Evolutionary conservation across 2,797 vertebrate genomes (phyloP).

Genomic region (Acrossocheilus fasciatus): DNA sequence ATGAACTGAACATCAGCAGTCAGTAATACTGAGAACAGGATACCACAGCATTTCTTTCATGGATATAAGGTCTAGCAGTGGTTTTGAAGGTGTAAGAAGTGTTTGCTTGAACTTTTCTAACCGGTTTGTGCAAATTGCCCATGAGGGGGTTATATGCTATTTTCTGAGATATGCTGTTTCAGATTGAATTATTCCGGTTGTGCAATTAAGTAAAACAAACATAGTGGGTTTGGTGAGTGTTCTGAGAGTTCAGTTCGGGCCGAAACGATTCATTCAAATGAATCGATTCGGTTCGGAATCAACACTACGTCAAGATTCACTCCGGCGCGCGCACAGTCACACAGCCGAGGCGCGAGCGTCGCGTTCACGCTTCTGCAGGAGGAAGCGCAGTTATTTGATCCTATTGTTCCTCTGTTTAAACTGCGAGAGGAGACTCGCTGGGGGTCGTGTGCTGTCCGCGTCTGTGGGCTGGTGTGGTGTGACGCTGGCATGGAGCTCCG

Average conservation of each 20-base stretch:
- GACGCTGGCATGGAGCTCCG: slow-evolving; percentile 68
- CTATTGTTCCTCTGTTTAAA: neutral
- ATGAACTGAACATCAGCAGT: no score
- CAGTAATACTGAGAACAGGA: no score
- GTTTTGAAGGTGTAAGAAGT: no score
- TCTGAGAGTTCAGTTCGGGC: neutral
- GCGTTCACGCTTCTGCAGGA: slow-evolving; percentile 19
- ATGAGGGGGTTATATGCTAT: no score
- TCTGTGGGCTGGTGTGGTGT: slow-evolving; percentile 48
- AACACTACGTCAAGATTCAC: slow-evolving; percentile 5
- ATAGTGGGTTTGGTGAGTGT: neutral
- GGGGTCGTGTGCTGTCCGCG: neutral
- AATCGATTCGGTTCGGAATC: slow-evolving; percentile 1
- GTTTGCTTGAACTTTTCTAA: no score
- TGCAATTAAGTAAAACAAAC: neutral
- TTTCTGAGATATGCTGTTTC: no score
- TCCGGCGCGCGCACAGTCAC: slow-evolving; percentile 22
- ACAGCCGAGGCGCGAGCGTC: slow-evolving; percentile 48
- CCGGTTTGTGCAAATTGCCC: no score
- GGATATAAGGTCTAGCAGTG: no score
- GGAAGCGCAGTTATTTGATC: neutral
- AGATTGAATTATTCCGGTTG: no score
- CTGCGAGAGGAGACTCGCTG: neutral
- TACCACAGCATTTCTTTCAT: no score
- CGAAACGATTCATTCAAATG: neutral